Conservation (phyloP, 1,140 invertebrate genomes). For the Bilobella aurantiaca region DNA sequence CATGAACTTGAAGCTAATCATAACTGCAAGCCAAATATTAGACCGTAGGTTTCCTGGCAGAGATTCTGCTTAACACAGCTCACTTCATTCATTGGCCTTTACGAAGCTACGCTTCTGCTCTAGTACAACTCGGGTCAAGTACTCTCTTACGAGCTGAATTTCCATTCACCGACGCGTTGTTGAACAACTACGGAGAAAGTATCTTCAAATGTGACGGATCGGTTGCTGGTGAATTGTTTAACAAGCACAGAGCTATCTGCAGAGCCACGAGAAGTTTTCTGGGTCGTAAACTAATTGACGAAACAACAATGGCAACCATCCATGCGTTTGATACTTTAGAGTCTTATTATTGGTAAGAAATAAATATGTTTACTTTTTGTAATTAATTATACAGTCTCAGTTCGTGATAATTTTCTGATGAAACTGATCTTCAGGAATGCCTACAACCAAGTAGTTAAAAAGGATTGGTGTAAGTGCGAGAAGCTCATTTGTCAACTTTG, state of each 20-base stretch:
- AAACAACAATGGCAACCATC: neutral
- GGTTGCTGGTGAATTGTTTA: neutral
- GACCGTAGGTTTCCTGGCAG: neutral
- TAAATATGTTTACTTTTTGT: neutral
- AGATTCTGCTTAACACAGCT: neutral
- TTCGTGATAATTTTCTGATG: neutral
- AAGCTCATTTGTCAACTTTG: neutral
- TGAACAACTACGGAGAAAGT: neutral
- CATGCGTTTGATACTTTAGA: neutral
- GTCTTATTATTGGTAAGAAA: neutral
- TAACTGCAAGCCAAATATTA: neutral
- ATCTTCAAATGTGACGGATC: neutral
- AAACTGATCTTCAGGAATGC: neutral
- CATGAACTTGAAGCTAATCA: neutral
- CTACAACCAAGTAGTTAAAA: neutral
- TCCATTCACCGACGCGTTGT: neutral
- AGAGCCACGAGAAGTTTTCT: neutral
- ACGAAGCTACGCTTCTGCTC: neutral
- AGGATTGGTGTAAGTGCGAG: neutral
- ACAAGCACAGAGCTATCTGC: neutral
- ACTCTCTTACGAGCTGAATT: neutral
- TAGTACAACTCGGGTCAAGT: neutral
- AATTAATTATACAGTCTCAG: neutral
- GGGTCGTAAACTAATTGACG: neutral
- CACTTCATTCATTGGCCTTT: neutral